Percentiles rank a stretch among this genome's conserved stretches.
Conservation (phyloP, 1,140 invertebrate genomes). For the Whitmania pigra region DNA sequence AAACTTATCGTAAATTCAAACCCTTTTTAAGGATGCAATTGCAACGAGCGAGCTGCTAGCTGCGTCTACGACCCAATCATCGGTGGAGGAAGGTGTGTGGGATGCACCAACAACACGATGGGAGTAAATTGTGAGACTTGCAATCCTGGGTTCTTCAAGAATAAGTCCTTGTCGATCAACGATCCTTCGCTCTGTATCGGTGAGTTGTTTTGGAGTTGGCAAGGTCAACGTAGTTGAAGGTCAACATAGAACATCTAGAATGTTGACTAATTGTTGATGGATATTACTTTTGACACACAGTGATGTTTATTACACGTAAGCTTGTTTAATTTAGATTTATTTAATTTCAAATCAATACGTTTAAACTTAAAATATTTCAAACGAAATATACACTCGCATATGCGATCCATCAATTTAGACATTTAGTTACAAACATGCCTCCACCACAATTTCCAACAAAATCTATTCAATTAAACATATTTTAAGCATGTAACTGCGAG, state of each 20-base stretch:
- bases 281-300: no score
- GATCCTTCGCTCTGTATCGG: slow-evolving; percentile 16
- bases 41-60: slow-evolving; percentile 79
- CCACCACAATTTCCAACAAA: not conserved
- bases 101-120: slow-evolving; percentile 77
- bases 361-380: no score
- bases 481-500: slow-evolving; percentile 57
- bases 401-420: no score
- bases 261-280: no score
- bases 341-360: no score
- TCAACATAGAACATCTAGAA: no score
- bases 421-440: not conserved
- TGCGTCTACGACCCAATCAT: slow-evolving; percentile 81
- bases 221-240: no score
- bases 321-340: no score
- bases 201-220: not conserved
- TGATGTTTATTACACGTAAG: no score
- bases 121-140: slow-evolving; percentile 90
- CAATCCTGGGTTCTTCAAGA: slow-evolving; percentile 44
- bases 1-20: not conserved
- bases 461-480: not conserved
- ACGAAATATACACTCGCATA: no score
- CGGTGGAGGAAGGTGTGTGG: slow-evolving; percentile 86
- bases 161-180: slow-evolving; percentile 13
- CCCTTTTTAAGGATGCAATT: slow-evolving; percentile 74